phyloP scores from a whole-genome alignment of 2,888 invertebrate genomes.

The Drosophila nr. perissopoda region DNA sequence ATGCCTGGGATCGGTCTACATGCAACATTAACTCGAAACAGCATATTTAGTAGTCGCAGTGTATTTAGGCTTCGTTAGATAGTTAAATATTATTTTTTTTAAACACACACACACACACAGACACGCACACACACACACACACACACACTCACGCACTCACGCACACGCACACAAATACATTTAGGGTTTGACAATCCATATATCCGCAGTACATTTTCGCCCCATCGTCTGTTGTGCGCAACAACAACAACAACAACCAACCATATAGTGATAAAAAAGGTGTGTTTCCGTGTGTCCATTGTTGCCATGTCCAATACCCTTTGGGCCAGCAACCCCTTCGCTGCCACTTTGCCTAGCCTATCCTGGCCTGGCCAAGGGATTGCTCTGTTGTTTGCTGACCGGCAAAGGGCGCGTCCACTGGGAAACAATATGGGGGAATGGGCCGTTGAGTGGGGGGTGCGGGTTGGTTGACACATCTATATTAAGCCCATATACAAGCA shows the following conservation, averaged over 20 bases:
- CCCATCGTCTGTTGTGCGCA: conserved; percentile 44
- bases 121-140: neutral
- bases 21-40: neutral
- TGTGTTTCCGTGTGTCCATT: conserved; percentile 54
- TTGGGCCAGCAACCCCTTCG: conserved; percentile 8
- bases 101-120: conserved; percentile 14
- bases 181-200: conserved; percentile 72
- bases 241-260: conserved; percentile 24
- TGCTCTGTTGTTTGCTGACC: conserved; percentile 26
- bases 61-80: neutral
- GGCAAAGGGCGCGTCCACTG: conserved; percentile 42
- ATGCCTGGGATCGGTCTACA: too few relatives aligned
- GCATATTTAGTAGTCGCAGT: neutral
- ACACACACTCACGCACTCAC: conserved; percentile 5
- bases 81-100: neutral
- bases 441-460: neutral
- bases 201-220: conserved; percentile 78
- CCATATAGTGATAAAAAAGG: conserved; percentile 49
- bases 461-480: conserved; percentile 30
- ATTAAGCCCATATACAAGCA: conserved; percentile 46
- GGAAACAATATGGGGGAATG: neutral
- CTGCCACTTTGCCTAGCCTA: neutral
- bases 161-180: neutral
- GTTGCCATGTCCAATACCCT: conserved; percentile 56
- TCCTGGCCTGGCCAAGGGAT: conserved; percentile 25